Base-by-base conservation (phyloP, 2,797 vertebrate species). In the Pseudomugil tenellus region DNA sequence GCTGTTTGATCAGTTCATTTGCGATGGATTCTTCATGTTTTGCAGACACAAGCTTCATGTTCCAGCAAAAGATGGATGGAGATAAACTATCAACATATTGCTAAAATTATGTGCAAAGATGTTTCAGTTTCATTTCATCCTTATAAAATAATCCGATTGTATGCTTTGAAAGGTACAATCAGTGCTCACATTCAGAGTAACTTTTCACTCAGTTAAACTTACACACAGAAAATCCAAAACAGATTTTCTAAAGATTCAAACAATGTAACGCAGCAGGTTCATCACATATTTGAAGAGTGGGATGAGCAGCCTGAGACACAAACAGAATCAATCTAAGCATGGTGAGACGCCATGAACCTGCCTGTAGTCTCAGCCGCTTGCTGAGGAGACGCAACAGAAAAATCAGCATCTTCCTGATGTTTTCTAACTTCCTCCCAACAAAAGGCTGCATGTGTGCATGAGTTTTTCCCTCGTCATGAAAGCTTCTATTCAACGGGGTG, bases 361-460 rank as follows among this genome's bases (percentile, higher is more conserved):
- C 56, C 51, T 74, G 39, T n/a, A 52, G 58, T 72, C 71, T 39
- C 79, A 67, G 81, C 75, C 77, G 80, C 71, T 61, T 64, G 77
- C 71, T 8, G 60, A 53, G 39, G 72, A 76, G 55, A 74, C 10
- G 43, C 69, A 29, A 23, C 72, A 63, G 49, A 76, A 75, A 72
- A 79, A 72, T 67, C 65, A 49, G 61, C 51, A 53, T 70, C 52
- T 62, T 68, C 52, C 51, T 55, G 16, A 8, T 34, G 67, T 39
- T 56, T 49, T n/a, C 49, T 56, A 17, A 19, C 13, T 62, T 46
- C 52, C 23, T 51, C 39, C 51, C 64, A 67, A 72, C 73, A 76
- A 61, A 75, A 58, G 76, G 74, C 80, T 67, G 62, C 68, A 74
- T 79, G 76, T 83, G 79, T 64, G 57, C 69, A 76, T 67, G 26